phyloP scores from a whole-genome alignment of 1,140 invertebrate genomes.

The Mercenaria mercenaria region DNA sequence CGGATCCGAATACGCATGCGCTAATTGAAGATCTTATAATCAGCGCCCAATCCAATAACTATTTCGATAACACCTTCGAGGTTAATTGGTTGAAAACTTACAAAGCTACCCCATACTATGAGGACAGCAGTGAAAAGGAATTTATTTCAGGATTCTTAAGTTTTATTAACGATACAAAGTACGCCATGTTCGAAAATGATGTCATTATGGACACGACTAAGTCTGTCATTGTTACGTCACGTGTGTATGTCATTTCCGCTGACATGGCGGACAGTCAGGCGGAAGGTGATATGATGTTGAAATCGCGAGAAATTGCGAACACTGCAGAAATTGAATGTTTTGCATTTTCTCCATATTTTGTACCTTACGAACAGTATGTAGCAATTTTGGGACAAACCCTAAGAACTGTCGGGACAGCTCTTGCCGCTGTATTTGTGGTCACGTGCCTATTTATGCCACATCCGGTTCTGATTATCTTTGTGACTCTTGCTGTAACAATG shows the following conservation, averaged over 20 bases:
- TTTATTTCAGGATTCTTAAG: constrained; percentile 80
- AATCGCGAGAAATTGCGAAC: constrained; percentile 71
- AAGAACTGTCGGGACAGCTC: constrained; percentile 96
- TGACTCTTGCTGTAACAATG: constrained; percentile 97
- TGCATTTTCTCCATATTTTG: constrained; percentile 75
- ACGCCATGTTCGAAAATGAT: constrained; percentile 90
- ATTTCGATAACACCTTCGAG: constrained; percentile 48
- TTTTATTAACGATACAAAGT: constrained; percentile 86
- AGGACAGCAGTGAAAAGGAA: constrained; percentile 18
- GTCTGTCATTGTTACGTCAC: constrained; percentile 91
- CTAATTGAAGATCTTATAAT: constrained; percentile 45
- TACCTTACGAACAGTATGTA: constrained; percentile 91
- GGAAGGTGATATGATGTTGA: constrained; percentile 75
- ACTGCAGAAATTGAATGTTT: constrained; percentile 71
- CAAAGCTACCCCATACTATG: constrained; percentile 2
- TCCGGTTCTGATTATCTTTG: constrained; percentile 96
- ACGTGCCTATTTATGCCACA: constrained; percentile 98
- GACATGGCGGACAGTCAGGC: constrained; percentile 63
- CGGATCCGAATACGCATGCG: neutral
- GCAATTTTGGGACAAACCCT: constrained; percentile 97
- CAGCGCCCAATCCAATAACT: constrained; percentile 4
- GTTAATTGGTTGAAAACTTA: constrained; percentile 65
- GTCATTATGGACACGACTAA: constrained; percentile 93
- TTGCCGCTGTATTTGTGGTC: constrained; percentile 97
- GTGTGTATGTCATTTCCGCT: constrained; percentile 72